Conservation (phyloP, 2,888 invertebrate species). For the Melanophora roralis region DNA sequence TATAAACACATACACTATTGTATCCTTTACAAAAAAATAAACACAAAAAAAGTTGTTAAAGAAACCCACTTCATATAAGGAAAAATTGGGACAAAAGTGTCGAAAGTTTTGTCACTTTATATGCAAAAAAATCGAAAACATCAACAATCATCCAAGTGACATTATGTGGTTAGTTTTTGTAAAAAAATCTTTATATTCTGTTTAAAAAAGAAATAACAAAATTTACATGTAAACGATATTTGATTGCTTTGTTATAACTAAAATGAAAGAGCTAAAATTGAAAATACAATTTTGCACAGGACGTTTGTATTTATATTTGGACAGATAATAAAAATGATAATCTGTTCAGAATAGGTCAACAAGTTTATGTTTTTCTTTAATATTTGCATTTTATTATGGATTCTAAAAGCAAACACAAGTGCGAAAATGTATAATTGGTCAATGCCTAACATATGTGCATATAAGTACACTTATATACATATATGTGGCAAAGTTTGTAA, state of each 20-base stretch:
- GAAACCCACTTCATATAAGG: slow-evolving; percentile 53
- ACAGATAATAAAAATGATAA: slow-evolving; percentile 7
- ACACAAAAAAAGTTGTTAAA: neutral
- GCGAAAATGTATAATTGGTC: too few relatives aligned
- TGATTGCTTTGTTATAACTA: slow-evolving; percentile 43
- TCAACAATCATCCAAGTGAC: slow-evolving; percentile 51
- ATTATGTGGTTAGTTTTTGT: slow-evolving; percentile 5
- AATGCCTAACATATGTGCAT: too few relatives aligned
- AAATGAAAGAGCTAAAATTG: neutral
- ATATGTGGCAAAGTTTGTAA: too few relatives aligned
- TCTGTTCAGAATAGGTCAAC: slow-evolving; percentile 35
- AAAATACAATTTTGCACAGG: slow-evolving; percentile 28
- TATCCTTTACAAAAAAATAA: neutral
- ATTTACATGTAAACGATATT: slow-evolving; percentile 56
- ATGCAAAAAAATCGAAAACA: slow-evolving; percentile 4
- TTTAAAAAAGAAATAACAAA: slow-evolving; percentile 21
- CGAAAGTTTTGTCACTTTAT: slow-evolving; percentile 61
- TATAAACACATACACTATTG: slow-evolving; percentile 27
- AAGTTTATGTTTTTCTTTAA: too few relatives aligned
- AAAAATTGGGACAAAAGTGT: slow-evolving; percentile 63
- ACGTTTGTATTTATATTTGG: neutral
- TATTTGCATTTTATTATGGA: too few relatives aligned
- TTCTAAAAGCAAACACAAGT: too few relatives aligned
- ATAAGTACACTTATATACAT: too few relatives aligned
- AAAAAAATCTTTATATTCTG: neutral